A percentile compares a stretch with the other conserved stretches of the same genome.
These are phyloP conservation scores for Prunella fulvescens DNA, from an alignment of 2,113 vertebrate genomes.

Conservation along the genomic window DNA sequence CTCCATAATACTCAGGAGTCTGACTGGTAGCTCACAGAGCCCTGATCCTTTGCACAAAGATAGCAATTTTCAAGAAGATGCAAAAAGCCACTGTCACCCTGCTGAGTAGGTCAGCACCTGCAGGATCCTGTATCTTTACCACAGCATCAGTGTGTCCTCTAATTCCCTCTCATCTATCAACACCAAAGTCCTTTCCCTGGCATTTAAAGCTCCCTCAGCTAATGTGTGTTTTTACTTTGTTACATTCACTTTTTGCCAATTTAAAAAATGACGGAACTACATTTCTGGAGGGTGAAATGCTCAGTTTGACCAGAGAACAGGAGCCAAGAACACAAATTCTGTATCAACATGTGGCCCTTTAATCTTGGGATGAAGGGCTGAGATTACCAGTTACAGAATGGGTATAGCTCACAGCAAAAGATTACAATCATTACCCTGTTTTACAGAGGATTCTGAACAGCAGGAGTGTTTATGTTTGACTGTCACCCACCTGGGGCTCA, in stretches of 20 bases:
- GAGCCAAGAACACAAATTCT: background rate
- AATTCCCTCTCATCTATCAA: background rate
- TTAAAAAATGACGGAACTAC: background rate
- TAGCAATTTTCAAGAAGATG: background rate
- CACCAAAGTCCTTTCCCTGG: background rate
- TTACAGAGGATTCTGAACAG: background rate
- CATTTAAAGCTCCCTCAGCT: background rate
- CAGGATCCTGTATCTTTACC: background rate
- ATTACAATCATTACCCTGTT: background rate
- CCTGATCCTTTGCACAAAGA: background rate
- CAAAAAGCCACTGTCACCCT: background rate
- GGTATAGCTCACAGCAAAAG: background rate
- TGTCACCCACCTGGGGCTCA: background rate
- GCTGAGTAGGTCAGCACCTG: background rate
- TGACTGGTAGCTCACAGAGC: background rate
- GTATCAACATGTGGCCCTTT: rapidly evolving
- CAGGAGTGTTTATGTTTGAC: background rate
- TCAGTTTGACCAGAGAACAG: background rate
- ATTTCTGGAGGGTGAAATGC: background rate
- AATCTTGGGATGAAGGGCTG: background rate
- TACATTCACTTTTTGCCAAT: background rate
- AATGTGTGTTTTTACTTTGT: background rate
- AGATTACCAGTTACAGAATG: background rate
- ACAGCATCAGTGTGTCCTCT: background rate
- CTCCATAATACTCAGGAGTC: background rate